A percentile compares a stretch with the other conserved stretches of the same genome.
These are phyloP conservation scores for Diadegma fenestrale DNA, from an alignment of 2,888 invertebrate genomes.

Conservation along the genomic window DNA sequence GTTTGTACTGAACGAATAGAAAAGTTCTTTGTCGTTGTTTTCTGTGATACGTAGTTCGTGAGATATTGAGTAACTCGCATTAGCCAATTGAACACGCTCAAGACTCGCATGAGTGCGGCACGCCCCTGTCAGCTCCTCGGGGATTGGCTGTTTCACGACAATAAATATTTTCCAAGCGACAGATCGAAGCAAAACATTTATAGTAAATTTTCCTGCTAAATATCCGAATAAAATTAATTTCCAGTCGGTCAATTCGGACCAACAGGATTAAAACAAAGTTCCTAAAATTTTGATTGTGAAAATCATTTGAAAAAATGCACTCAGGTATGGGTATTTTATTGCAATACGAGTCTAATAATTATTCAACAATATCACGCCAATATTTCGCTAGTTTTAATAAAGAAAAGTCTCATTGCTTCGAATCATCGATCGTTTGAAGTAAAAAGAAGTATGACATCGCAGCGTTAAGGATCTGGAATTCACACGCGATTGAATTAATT, in stretches of 20 bases:
- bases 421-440: constrained; percentile 59
- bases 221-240: neutral
- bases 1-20: neutral
- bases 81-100: neutral
- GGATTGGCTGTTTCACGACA: neutral
- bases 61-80: neutral
- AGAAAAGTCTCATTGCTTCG: neutral
- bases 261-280: neutral
- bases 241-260: neutral
- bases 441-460: constrained; percentile 69
- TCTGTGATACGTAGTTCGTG: neutral
- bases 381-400: neutral
- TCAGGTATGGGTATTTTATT: neutral
- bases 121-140: neutral
- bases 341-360: neutral
- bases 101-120: neutral
- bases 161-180: neutral
- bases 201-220: neutral
- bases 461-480: constrained; percentile 66
- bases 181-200: neutral
- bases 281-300: neutral
- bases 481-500: neutral
- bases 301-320: neutral
- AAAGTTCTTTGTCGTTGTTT: neutral
- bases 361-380: neutral